Evolutionary conservation across 2,888 invertebrate genomes (phyloP).

Genomic region (Schizaphis graminum): DNA sequence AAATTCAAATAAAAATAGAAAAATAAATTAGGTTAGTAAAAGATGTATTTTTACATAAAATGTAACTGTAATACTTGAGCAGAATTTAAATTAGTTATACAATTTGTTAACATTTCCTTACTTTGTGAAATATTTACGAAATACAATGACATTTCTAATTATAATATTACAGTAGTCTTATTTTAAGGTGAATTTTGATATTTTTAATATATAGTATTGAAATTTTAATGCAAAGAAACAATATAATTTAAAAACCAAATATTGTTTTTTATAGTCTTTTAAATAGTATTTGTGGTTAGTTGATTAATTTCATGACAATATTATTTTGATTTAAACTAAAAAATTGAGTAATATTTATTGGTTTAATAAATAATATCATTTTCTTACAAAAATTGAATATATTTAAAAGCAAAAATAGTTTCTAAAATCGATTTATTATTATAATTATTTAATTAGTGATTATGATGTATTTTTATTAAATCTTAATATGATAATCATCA

Average conservation of each 20-base stretch:
- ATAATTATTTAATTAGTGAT: not conserved
- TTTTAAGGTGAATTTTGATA: not conserved
- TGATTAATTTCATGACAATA: not conserved
- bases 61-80: not conserved
- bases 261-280: not conserved
- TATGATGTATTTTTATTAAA: not conserved
- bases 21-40: not conserved
- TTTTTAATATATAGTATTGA: not conserved
- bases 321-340: not conserved
- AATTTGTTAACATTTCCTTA: not conserved
- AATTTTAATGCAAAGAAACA: not conserved
- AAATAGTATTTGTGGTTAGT: not conserved
- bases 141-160: not conserved
- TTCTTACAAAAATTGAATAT: not conserved
- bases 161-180: not conserved
- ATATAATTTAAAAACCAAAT: not conserved
- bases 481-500: not conserved
- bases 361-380: not conserved
- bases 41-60: not conserved
- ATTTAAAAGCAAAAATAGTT: not conserved
- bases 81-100: slow-evolving; percentile 14
- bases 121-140: not conserved
- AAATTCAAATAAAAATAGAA: not conserved
- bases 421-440: not conserved
- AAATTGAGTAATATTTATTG: not conserved